Percentiles rank a stretch among this genome's conserved stretches.
phyloP scores from a whole-genome alignment of 1,140 invertebrate species.

The Tribolium madens region DNA sequence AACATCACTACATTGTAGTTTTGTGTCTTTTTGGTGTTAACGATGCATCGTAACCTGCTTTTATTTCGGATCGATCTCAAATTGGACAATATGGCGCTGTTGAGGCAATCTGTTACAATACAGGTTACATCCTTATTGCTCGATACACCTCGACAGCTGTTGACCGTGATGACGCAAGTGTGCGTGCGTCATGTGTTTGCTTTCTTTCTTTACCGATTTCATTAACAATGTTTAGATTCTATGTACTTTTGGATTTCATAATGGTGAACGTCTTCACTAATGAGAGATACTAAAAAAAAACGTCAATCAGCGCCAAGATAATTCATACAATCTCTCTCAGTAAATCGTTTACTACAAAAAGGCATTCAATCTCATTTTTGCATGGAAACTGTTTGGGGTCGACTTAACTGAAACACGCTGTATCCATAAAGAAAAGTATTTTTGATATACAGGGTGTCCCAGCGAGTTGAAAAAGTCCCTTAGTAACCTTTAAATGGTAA shows the following conservation, averaged over 20 bases:
- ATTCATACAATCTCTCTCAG: too few relatives aligned
- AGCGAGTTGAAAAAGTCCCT: too few relatives aligned
- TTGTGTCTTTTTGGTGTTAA: background rate
- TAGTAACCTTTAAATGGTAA: too few relatives aligned
- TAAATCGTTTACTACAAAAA: too few relatives aligned
- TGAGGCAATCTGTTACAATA: constrained; percentile 8
- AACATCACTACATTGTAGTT: background rate
- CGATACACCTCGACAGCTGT: constrained; percentile 27
- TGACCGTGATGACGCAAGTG: constrained; percentile 27
- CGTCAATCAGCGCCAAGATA: too few relatives aligned
- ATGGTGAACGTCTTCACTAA: background rate
- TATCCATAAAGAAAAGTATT: too few relatives aligned
- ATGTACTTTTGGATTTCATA: background rate
- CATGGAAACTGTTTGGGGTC: too few relatives aligned
- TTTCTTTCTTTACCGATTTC: constrained; percentile 18
- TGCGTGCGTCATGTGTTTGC: constrained; percentile 27
- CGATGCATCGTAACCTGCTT: constrained; percentile 3
- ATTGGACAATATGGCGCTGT: background rate
- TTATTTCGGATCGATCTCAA: constrained; percentile 4
- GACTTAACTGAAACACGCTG: too few relatives aligned
- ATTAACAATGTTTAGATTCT: constrained; percentile 7
- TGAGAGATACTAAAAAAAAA: too few relatives aligned
- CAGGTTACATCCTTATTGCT: constrained; percentile 28
- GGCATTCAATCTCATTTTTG: too few relatives aligned
- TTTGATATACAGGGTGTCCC: too few relatives aligned